These are phyloP conservation scores for Phrynosoma platyrhinos DNA, from an alignment of 2,113 vertebrate genomes.

Conservation along the genomic window DNA sequence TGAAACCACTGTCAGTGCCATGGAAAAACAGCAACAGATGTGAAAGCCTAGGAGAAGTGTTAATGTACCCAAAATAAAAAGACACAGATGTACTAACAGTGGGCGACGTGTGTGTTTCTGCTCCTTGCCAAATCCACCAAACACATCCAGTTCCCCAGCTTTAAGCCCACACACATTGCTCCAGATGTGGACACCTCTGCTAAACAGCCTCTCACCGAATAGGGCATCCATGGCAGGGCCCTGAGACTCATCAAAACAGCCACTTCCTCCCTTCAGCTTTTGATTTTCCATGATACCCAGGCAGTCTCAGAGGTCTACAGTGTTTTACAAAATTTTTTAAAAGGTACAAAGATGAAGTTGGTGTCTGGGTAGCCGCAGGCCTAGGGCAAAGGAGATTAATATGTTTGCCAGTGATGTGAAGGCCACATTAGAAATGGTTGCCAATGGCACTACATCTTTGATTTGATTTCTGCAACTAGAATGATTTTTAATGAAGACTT, in stretches of 20 bases:
- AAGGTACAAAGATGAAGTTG: background rate
- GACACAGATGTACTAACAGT: constrained; percentile 16
- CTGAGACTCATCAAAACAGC: background rate
- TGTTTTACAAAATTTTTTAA: background rate
- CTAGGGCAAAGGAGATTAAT: background rate
- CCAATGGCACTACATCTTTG: background rate
- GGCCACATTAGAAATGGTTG: background rate
- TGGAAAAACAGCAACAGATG: constrained; percentile 19
- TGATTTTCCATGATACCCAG: background rate
- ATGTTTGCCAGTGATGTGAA: background rate
- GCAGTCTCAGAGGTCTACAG: background rate
- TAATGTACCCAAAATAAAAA: constrained; percentile 25
- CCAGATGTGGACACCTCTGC: background rate
- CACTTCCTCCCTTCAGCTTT: background rate
- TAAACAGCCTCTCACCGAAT: background rate
- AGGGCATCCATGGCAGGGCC: background rate
- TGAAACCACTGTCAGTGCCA: constrained; percentile 13
- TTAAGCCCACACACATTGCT: background rate
- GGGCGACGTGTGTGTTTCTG: background rate
- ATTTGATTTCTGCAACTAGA: background rate
- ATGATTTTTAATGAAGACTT: background rate
- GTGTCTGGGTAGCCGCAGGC: background rate
- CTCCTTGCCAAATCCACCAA: constrained; percentile 13
- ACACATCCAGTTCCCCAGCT: background rate
- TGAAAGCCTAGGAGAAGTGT: constrained; percentile 3